Evolutionary conservation across 2,797 vertebrate species (phyloP).

Genomic region (Chloroceryle inda): DNA sequence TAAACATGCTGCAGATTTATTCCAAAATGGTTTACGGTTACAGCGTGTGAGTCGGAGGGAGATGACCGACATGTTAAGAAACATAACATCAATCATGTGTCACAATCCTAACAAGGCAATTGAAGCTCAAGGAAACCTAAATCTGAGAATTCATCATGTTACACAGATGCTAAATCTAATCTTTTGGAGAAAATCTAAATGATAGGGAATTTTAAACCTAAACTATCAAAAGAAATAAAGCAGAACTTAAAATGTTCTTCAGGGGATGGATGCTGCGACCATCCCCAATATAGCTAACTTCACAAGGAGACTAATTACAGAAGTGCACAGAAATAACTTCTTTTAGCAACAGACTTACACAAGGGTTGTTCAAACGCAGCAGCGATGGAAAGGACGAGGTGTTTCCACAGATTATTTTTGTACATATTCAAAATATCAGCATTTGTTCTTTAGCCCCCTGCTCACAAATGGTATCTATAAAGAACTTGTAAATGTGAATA

Average conservation of each 20-base stretch:
- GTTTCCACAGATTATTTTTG: neutral
- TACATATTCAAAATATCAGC: neutral
- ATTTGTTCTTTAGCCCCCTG: neutral
- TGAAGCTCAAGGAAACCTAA: neutral
- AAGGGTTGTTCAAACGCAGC: neutral
- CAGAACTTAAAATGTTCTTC: neutral
- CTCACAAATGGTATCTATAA: neutral
- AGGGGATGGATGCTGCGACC: neutral
- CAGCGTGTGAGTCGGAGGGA: neutral
- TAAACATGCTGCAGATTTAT: neutral
- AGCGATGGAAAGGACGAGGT: neutral
- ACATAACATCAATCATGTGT: neutral
- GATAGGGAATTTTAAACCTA: neutral
- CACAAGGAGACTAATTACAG: neutral
- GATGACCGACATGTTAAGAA: neutral
- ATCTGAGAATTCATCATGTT: neutral
- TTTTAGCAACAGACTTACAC: neutral
- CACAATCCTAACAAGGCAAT: neutral
- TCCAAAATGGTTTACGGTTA: neutral
- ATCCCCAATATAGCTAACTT: neutral
- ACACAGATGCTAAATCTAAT: neutral
- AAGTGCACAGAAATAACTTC: neutral
- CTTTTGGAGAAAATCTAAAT: neutral
- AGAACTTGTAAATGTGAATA: neutral
- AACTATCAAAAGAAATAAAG: neutral